Percentiles rank a stretch among this genome's conserved stretches.
phyloP scores from a whole-genome alignment of 1,140 invertebrate genomes.

The Acyrthosiphon pisum region DNA sequence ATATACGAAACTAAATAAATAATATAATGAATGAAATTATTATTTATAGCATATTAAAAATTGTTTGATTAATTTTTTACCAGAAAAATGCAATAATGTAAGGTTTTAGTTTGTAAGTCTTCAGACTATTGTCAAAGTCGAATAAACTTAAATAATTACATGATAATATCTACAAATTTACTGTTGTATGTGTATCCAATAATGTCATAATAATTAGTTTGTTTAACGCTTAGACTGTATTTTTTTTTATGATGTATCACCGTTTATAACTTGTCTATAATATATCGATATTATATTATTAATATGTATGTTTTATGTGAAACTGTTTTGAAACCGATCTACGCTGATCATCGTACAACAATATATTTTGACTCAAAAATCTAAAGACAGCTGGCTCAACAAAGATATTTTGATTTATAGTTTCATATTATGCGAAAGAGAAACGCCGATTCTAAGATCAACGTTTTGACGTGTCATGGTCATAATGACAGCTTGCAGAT shows the following conservation, averaged over 20 bases:
- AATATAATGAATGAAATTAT: not conserved
- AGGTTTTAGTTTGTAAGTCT: not conserved
- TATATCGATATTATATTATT: not conserved
- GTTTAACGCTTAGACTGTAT: not conserved
- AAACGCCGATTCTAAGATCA: not conserved
- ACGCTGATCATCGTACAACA: conserved; percentile 6
- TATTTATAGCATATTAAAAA: too few species aligned
- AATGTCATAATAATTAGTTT: too few species aligned
- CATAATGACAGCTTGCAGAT: conserved; percentile 20
- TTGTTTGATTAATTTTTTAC: too few species aligned
- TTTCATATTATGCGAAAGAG: not conserved
- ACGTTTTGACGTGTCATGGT: conserved; percentile 2
- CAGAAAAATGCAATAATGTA: too few species aligned
- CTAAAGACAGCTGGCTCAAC: not conserved
- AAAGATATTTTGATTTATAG: not conserved
- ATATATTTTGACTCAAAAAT: conserved; percentile 11
- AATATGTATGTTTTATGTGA: not conserved
- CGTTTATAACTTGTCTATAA: not conserved
- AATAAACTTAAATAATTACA: not conserved
- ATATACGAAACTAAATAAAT: not conserved
- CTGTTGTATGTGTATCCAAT: too few species aligned
- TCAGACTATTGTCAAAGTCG: not conserved
- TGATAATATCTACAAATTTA: too few species aligned
- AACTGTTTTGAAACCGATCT: not conserved
- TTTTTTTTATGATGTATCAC: not conserved